These are phyloP conservation scores for Magallana gigas DNA, from an alignment of 1,140 invertebrate genomes.

Conservation along the genomic window DNA sequence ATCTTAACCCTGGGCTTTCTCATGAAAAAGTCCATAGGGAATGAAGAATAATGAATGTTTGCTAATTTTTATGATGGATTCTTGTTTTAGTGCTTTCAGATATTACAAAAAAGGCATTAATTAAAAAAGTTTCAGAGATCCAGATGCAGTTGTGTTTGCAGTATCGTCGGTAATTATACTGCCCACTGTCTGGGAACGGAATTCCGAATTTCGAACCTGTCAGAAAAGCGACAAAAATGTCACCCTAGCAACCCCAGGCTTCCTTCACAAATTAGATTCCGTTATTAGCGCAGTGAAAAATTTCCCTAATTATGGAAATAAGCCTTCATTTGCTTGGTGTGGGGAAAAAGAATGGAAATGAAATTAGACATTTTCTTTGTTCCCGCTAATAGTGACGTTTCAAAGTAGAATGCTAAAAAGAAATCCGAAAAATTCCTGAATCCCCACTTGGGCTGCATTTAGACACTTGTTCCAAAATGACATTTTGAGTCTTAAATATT, in stretches of 20 bases:
- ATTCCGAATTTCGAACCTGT: conserved; percentile 30
- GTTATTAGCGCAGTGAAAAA: conserved; percentile 27
- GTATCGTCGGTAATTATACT: not conserved
- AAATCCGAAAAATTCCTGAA: not conserved
- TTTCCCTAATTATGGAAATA: conserved; percentile 29
- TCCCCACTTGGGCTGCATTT: not conserved
- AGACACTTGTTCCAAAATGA: conserved; percentile 5
- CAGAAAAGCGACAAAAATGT: conserved; percentile 34
- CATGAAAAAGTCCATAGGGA: not conserved
- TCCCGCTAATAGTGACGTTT: not conserved
- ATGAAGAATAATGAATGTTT: not conserved
- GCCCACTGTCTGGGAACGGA: not conserved
- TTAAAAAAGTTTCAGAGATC: not conserved
- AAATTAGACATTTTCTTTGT: conserved; percentile 32
- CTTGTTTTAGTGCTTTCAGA: conserved; percentile 6
- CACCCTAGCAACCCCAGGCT: conserved; percentile 27
- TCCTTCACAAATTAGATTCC: conserved; percentile 20
- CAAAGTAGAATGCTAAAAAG: not conserved
- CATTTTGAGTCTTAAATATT: no score
- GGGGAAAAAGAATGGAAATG: conserved; percentile 31
- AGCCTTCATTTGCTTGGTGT: conserved; percentile 33
- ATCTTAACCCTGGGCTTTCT: no score
- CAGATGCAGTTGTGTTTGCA: conserved; percentile 15
- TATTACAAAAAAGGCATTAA: not conserved
- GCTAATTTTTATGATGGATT: conserved; percentile 5